Percentiles rank a stretch among this genome's conserved stretches.
Evolutionary conservation across 2,113 vertebrate species (phyloP).

Genomic region (Bubo blakistoni): DNA sequence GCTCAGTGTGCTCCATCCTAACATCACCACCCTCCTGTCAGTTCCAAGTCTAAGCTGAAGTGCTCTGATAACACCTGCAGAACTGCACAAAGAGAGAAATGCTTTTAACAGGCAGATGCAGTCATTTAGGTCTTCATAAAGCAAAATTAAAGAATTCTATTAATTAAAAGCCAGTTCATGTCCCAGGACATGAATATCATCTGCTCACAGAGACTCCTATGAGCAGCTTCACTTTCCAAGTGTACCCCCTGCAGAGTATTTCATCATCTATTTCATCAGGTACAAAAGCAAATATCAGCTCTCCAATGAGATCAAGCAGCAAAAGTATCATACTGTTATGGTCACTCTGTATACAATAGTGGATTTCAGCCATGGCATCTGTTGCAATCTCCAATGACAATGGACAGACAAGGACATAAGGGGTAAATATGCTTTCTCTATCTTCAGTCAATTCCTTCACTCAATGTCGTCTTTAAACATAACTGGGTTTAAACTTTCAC

Average conservation of each 20-base stretch:
- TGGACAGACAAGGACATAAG: neutral
- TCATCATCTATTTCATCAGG: neutral
- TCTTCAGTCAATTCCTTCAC: neutral
- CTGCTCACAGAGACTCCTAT: neutral
- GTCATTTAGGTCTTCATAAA: neutral
- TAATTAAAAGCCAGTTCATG: neutral
- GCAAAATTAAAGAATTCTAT: neutral
- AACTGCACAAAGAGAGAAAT: neutral
- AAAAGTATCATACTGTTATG: neutral
- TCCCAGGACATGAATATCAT: neutral
- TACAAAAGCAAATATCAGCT: neutral
- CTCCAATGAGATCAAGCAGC: neutral
- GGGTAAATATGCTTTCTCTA: neutral
- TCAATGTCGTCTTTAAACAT: neutral
- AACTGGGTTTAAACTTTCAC: neutral
- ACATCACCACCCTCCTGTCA: neutral
- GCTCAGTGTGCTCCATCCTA: neutral
- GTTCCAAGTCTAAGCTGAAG: neutral
- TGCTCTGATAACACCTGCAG: neutral
- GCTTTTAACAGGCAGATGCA: neutral
- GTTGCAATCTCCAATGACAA: neutral
- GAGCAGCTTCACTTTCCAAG: neutral
- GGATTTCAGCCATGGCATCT: neutral
- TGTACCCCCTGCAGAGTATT: neutral
- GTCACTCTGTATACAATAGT: too few species aligned